Conservation (phyloP, 2,888 invertebrate genomes). For the Pardosa pseudoannulata region DNA sequence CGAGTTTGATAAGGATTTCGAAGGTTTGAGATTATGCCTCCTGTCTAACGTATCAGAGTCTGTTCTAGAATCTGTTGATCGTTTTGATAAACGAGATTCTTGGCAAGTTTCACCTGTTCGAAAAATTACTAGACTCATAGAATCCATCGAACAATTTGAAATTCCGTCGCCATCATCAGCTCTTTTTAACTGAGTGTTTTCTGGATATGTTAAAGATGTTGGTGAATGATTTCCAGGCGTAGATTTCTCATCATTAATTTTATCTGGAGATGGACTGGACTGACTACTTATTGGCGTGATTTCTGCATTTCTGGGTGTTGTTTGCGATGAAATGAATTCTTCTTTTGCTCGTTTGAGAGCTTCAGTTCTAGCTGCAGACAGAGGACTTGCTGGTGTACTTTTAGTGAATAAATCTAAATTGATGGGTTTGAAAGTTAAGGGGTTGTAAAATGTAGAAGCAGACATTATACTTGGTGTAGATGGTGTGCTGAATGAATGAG, state of each 20-base stretch:
- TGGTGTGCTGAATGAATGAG: slow-evolving; percentile 47
- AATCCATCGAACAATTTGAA: slow-evolving; percentile 58
- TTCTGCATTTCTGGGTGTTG: not conserved
- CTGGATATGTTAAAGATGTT: not conserved
- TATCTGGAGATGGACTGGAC: not conserved
- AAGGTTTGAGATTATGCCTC: slow-evolving; percentile 29
- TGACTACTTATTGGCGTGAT: not conserved
- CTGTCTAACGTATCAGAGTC: not conserved
- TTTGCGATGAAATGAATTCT: slow-evolving; percentile 51
- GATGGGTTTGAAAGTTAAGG: slow-evolving; percentile 34
- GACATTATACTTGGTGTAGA: slow-evolving; percentile 31
- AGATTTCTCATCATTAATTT: not conserved
- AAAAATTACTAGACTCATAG: slow-evolving; percentile 50
- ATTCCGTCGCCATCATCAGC: slow-evolving; percentile 40
- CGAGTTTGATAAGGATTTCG: slow-evolving; percentile 62
- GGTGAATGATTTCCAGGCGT: not conserved
- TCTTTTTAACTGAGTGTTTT: not conserved
- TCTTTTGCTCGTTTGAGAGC: slow-evolving; percentile 60
- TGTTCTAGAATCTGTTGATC: slow-evolving; percentile 21
- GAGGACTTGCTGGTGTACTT: slow-evolving; percentile 44
- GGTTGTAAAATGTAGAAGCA: slow-evolving; percentile 12
- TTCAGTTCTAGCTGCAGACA: slow-evolving; percentile 31
- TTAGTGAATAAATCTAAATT: not conserved
- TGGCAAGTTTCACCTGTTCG: slow-evolving; percentile 59
- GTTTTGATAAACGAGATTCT: slow-evolving; percentile 45